Evolutionary conservation across 1,140 invertebrate species (phyloP).

Genomic region (Sarcophaga bullata): DNA sequence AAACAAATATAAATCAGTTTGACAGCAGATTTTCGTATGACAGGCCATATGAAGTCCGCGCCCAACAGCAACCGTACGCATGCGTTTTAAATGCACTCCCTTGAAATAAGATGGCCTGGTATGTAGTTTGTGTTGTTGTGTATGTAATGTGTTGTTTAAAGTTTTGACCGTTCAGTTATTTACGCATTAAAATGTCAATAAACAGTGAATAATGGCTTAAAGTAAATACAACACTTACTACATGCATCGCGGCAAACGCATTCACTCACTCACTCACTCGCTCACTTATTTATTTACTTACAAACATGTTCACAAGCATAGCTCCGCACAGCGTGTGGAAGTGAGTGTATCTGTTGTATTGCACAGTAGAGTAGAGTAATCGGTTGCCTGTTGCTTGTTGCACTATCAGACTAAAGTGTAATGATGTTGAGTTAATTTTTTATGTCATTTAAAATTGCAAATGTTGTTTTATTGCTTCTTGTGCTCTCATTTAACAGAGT

Average conservation of each 20-base stretch:
- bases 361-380: too few species aligned
- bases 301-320: too few species aligned
- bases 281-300: background rate
- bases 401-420: background rate
- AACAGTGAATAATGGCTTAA: conserved; percentile 38
- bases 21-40: conserved; percentile 36
- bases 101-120: too few species aligned
- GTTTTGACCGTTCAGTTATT: conserved; percentile 36
- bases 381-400: too few species aligned
- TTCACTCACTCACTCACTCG: background rate
- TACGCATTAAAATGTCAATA: conserved; percentile 40
- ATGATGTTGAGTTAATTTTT: conserved; percentile 12
- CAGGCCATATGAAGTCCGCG: conserved; percentile 30
- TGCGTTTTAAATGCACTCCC: too few species aligned
- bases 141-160: background rate
- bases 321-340: background rate
- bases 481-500: background rate
- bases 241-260: background rate
- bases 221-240: conserved; percentile 27
- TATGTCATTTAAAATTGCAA: background rate
- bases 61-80: background rate
- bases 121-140: background rate
- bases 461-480: background rate
- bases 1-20: conserved; percentile 38
- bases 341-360: background rate